Evolutionary conservation across 2,797 vertebrate genomes (phyloP).

Genomic region (Apogon hyalosoma): DNA sequence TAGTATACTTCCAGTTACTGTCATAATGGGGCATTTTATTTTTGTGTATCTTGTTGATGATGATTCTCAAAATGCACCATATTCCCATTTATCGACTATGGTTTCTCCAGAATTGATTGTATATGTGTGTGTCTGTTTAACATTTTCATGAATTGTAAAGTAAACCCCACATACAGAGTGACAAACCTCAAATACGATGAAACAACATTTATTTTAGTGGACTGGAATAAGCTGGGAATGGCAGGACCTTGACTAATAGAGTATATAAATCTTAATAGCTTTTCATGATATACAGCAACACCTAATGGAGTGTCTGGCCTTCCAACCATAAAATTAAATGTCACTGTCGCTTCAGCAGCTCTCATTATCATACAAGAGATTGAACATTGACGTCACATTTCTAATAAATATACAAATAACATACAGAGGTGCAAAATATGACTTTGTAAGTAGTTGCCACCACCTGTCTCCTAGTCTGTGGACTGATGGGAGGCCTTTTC

Average conservation of each 20-base stretch:
- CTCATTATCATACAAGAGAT: slow-evolving; percentile 64
- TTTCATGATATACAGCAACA: slow-evolving; percentile 63
- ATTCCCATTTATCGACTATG: not conserved
- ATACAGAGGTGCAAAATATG: slow-evolving; percentile 43
- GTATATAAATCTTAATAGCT: slow-evolving; percentile 71
- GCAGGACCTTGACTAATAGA: slow-evolving; percentile 48
- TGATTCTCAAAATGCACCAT: not conserved
- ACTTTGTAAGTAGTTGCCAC: slow-evolving; percentile 40
- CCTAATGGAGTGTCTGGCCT: slow-evolving; percentile 63
- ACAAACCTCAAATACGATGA: slow-evolving; percentile 14
- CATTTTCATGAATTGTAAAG: slow-evolving; percentile 11
- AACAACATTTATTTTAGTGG: slow-evolving; percentile 47
- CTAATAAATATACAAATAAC: slow-evolving; percentile 72
- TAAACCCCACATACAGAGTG: not conserved
- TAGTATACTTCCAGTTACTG: no score
- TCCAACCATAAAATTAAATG: slow-evolving; percentile 74
- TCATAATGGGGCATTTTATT: no score
- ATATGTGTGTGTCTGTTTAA: not conserved
- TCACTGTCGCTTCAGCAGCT: slow-evolving; percentile 55
- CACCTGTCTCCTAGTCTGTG: slow-evolving; percentile 16
- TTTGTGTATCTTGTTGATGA: no score
- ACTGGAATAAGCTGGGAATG: slow-evolving; percentile 33
- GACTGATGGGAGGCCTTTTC: slow-evolving; percentile 14
- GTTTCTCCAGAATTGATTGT: not conserved
- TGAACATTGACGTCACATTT: slow-evolving; percentile 52